Evolutionary conservation across 2,797 vertebrate species (phyloP).

Genomic region (Zenarchopterus dispar): DNA sequence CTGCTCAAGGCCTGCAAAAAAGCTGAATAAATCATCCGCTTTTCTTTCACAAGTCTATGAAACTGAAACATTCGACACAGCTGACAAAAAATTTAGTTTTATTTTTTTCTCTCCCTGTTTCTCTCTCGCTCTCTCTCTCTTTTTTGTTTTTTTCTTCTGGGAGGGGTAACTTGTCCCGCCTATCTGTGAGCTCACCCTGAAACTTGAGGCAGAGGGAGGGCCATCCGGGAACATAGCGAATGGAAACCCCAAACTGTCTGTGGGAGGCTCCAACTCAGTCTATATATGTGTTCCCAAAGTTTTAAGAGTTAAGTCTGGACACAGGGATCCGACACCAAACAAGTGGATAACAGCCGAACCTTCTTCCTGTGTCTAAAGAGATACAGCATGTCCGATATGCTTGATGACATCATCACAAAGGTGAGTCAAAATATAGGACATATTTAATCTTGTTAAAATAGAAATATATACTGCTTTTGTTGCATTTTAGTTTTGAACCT

Average conservation of each 20-base stretch:
- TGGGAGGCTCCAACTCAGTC: conserved; percentile 10
- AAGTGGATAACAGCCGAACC: conserved; percentile 44
- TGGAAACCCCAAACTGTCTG: conserved; percentile 48
- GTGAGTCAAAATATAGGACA: conserved; percentile 60
- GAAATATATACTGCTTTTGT: not conserved
- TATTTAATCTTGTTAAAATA: not conserved
- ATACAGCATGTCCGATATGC: conserved; percentile 83
- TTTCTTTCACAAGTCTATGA: conserved; percentile 55
- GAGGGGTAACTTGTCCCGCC: conserved; percentile 21
- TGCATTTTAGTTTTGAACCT: not conserved
- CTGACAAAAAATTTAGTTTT: conserved; percentile 69
- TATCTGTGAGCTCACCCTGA: conserved; percentile 66
- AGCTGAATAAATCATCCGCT: conserved; percentile 55
- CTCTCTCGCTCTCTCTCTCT: conserved; percentile 9
- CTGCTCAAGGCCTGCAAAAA: conserved; percentile 7
- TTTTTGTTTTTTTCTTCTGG: conserved; percentile 24
- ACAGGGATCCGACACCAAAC: conserved; percentile 38
- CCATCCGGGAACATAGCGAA: conserved; percentile 67
- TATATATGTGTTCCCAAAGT: not conserved
- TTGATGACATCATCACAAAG: conserved; percentile 74
- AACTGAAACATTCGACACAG: conserved; percentile 74
- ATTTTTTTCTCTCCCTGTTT: conserved; percentile 29
- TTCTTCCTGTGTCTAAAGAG: conserved; percentile 43
- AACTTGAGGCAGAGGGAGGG: conserved; percentile 60
- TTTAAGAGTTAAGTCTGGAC: conserved; percentile 29